Conservation (phyloP, 2,888 invertebrate genomes). For the Nomada goodeniana region DNA sequence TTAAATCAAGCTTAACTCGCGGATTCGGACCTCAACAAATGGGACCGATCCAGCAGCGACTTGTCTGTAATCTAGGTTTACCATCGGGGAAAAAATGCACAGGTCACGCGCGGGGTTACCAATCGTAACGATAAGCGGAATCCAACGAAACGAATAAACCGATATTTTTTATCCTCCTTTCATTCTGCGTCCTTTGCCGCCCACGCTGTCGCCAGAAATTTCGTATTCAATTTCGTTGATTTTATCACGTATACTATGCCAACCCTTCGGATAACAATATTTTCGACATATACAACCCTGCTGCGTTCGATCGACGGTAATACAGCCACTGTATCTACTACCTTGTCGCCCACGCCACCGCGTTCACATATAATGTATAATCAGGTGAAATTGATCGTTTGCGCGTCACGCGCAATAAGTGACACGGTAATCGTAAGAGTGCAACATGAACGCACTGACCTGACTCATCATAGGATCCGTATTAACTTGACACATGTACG, state of each 20-base stretch:
- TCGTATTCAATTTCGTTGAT: slow-evolving; percentile 38
- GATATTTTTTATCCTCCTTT: background rate
- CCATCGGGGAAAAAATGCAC: slow-evolving; percentile 31
- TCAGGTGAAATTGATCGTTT: background rate
- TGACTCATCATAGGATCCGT: slow-evolving; percentile 96
- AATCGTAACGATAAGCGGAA: slow-evolving; percentile 9
- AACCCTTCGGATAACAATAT: slow-evolving; percentile 29
- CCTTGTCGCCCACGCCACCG: background rate
- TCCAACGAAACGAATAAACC: slow-evolving; percentile 7
- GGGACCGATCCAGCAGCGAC: slow-evolving; percentile 34
- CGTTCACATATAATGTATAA: background rate
- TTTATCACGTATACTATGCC: slow-evolving; percentile 4
- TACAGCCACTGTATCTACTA: slow-evolving; percentile 16
- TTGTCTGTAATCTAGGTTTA: slow-evolving; percentile 47
- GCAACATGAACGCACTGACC: slow-evolving; percentile 85
- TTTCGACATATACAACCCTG: background rate
- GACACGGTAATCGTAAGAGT: no score
- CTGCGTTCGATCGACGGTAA: background rate
- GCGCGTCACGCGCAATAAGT: background rate
- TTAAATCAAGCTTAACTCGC: slow-evolving; percentile 63
- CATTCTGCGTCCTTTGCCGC: background rate
- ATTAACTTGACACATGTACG: slow-evolving; percentile 97
- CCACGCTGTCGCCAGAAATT: background rate
- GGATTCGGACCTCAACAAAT: slow-evolving; percentile 41
- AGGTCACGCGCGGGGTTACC: background rate